Base-by-base conservation (phyloP, 2,888 invertebrate genomes). In the Nephrotoma guestfalica region DNA sequence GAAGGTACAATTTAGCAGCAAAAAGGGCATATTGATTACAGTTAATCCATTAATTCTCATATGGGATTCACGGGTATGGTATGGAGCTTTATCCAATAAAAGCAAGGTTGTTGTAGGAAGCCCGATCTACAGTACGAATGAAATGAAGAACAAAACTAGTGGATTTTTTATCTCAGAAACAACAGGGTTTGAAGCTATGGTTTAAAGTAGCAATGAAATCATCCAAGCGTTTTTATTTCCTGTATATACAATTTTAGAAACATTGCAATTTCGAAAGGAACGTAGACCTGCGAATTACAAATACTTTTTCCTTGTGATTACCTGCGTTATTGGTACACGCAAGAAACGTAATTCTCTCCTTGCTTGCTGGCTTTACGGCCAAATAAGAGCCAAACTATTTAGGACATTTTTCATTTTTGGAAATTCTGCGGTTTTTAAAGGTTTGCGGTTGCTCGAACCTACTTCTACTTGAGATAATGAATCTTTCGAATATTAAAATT, bases 301-400 rank as follows among this genome's bases (percentile, higher is more conserved):
- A 86, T 11, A 88, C 87, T 85, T 86, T 87, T 7, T 88, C 43
- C 87, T 89, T 88, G 86, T 88, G 88, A 42, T 86, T 51, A 30
- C 88, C 89, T 18, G 88, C 87, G 41, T 87, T 88, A 87, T 89
- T 88, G 7, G 87, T 86, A 85, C 88, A 88, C 13, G 87, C 87
- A n/a, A 88, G 83, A 83, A 88, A 88, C 9, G 86, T 88, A 42
- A 88, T n/a, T 51, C 88, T 86, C 86, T 89, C 88, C 51, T 88
- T 88, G 30, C 51, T 88, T 88, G 30, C 85, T 86, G n/a, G 42
- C 18, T 85, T 87, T 87, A 15, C 87, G 41, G 18, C 51, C 84
- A 11, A 84, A 41, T n/a, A 83, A 57, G n/a, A n/a, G 11, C 15
- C 45, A 85, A n/a, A 6, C 87, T 86, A 86, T 86, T 87, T 71